Percentiles rank a stretch among this genome's conserved stretches.
These are phyloP conservation scores for Pangasius sanitwongsei DNA, from an alignment of 2,797 vertebrate species.

Conservation along the genomic window DNA sequence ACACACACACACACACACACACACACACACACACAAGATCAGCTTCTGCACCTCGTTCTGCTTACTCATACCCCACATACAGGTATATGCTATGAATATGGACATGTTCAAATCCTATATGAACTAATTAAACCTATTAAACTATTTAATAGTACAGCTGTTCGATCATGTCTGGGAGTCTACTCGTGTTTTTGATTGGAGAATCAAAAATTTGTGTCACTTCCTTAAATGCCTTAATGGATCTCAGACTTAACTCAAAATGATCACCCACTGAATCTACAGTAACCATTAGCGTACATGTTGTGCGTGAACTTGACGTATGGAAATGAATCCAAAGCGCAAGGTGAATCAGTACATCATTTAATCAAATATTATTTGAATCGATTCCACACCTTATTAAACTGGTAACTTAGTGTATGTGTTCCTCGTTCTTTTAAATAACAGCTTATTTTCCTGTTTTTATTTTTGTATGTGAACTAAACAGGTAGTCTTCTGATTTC, in stretches of 20 bases:
- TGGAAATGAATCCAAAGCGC: neutral
- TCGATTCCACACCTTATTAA: neutral
- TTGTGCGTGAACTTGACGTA: too few species aligned
- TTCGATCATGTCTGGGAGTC: neutral
- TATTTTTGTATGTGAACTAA: too few species aligned
- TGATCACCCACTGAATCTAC: neutral
- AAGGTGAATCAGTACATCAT: too few species aligned
- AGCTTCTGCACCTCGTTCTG: neutral
- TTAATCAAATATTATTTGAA: neutral
- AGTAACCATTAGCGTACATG: too few species aligned
- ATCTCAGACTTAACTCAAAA: neutral
- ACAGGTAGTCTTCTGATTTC: too few species aligned
- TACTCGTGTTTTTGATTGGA: neutral
- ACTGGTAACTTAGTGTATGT: too few species aligned
- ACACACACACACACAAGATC: neutral
- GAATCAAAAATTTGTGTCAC: neutral
- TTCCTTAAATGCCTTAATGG: neutral
- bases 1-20: slow-evolving; percentile 29
- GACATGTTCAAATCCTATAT: neutral
- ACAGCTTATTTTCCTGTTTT: too few species aligned
- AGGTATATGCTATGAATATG: neutral
- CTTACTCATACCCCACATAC: neutral
- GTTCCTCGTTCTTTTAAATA: too few species aligned
- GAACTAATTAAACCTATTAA: neutral
- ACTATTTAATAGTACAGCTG: neutral